Conservation (phyloP, 2,113 vertebrate species). For the Percina caprodes region DNA sequence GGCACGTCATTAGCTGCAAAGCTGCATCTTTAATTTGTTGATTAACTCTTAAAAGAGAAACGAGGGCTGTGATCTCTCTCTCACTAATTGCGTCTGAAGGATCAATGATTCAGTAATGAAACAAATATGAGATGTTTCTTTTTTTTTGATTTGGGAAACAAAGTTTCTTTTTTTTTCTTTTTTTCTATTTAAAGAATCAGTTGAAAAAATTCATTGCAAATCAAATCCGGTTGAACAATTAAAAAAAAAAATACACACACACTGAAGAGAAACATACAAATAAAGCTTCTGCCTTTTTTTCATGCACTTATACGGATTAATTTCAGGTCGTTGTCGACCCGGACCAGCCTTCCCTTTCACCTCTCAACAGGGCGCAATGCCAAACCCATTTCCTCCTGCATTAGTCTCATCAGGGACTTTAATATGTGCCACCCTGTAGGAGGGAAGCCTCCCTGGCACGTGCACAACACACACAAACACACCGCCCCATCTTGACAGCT, state of each 20-base stretch:
- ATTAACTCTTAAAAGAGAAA: constrained; percentile 50
- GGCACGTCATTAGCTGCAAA: constrained; percentile 57
- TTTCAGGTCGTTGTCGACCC: constrained; percentile 21
- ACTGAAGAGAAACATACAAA: not conserved
- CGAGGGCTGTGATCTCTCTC: constrained; percentile 36
- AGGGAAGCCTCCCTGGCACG: constrained; percentile 73
- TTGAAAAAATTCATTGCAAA: constrained; percentile 14
- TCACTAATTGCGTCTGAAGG: constrained; percentile 55
- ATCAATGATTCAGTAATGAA: constrained; percentile 46
- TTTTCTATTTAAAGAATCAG: not conserved
- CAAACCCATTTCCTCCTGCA: constrained; percentile 78
- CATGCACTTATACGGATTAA: not conserved
- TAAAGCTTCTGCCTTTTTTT: not conserved
- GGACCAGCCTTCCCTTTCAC: constrained; percentile 47
- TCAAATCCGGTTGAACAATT: constrained; percentile 9
- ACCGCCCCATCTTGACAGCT: constrained; percentile 79
- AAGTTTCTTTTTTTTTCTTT: not conserved
- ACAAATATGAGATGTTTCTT: constrained; percentile 35
- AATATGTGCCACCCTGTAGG: constrained; percentile 76
- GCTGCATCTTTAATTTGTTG: constrained; percentile 67
- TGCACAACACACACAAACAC: constrained; percentile 43
- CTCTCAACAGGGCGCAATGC: constrained; percentile 55
- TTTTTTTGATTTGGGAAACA: constrained; percentile 5
- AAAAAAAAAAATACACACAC: not conserved
- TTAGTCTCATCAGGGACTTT: constrained; percentile 83